Base-by-base conservation (phyloP, 2,888 invertebrate species). In the Spicauda simplicius region DNA sequence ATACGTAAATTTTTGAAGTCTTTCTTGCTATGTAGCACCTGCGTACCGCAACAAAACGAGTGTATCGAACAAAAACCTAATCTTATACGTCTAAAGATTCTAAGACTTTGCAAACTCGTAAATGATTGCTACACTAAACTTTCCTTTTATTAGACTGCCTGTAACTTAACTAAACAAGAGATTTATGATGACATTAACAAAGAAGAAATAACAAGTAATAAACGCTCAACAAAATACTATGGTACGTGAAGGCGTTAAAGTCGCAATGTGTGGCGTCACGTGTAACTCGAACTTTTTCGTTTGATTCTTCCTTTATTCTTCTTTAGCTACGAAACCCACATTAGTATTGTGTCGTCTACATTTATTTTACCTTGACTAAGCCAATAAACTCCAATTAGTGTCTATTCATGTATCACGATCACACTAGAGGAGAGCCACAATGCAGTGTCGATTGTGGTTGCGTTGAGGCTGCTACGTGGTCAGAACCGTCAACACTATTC, bases 261-360 rank as follows among this genome's bases (percentile, higher is more conserved):
- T 4, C 16, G 18, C 54, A 53, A 20, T 25, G n/a, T 25, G 54
- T 7, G 25, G 20, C 54, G 54, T 25, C 54, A 54, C 54, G 54
- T 54, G 54, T n/a, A 54, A 54, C 20, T 25, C 54, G 19, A 54
- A 54, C 25, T 54, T 54, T 54, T 54, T 54, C 54, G 54, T 54
- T 54, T 25, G 19, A 45, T 45, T 45, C 45, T 1, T n/a, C n/a
- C n/a, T 45, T 45, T 45, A 45, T 45, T 45, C n/a, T 45, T n/a
- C 45, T 45, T 45, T n/a, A 45, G n/a, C n/a, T n/a, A n/a, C n/a
- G 45, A 45, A n/a, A 45, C n/a, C n/a, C n/a, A 45, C 5, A n/a
- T 5, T 6, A 8, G 45, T 45, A n/a, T 41, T 41, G 41, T 6
- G 45, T n/a, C n/a, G 5, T n/a, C n/a, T n/a, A n/a, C 37, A 12